Evolutionary conservation across 2,113 vertebrate genomes (phyloP).

Genomic region (Vulpes vulpes): DNA sequence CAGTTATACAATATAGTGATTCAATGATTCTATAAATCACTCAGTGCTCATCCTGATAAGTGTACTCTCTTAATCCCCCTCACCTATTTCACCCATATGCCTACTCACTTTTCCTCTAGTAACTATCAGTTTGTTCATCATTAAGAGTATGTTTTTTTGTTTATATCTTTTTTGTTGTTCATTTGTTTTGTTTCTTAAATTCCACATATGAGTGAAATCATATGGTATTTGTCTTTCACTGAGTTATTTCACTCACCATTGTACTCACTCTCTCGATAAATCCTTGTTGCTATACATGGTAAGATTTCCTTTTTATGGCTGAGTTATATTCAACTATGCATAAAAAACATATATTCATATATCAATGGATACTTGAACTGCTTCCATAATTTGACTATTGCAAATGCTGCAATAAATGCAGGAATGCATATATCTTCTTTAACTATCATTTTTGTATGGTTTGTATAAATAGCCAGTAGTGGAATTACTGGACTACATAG

Average conservation of each 20-base stretch:
- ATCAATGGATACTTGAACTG: background rate
- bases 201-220: background rate
- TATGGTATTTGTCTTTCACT: background rate
- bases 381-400: background rate
- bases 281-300: background rate
- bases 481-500: background rate
- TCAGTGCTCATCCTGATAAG: background rate
- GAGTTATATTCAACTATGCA: too few relatives aligned
- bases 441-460: background rate
- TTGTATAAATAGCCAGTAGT: background rate
- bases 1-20: background rate
- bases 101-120: background rate
- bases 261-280: background rate
- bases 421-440: background rate
- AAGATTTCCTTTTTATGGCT: background rate
- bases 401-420: background rate
- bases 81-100: background rate
- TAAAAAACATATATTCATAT: background rate
- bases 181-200: background rate
- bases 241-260: background rate
- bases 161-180: background rate
- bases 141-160: background rate
- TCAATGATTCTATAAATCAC: background rate
- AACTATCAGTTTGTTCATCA: background rate
- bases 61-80: background rate